Percentiles rank a stretch among this genome's conserved stretches.
Evolutionary conservation across 1,140 invertebrate species (phyloP).

Genomic region (Drosophila albomicans): DNA sequence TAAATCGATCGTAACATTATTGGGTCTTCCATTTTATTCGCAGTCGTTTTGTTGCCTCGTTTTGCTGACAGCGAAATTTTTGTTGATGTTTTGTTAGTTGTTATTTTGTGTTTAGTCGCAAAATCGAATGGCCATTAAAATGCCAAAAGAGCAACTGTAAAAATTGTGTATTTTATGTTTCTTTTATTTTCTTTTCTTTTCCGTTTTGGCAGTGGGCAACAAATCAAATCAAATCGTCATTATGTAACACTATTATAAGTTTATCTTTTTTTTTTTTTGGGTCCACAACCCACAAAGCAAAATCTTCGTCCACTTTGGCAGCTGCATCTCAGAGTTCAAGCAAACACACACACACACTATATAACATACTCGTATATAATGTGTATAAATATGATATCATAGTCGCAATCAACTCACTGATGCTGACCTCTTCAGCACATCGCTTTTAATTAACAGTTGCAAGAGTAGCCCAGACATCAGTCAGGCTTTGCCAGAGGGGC

Average conservation of each 20-base stretch:
- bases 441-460: slow-evolving; percentile 33
- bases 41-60: slow-evolving; percentile 7
- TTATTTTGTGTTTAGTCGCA: slow-evolving; percentile 5
- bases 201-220: slow-evolving; percentile 29
- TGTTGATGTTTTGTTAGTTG: slow-evolving; percentile 1
- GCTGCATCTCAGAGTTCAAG: slow-evolving; percentile 19
- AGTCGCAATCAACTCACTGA: slow-evolving; percentile 4
- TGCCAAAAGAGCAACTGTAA: slow-evolving; percentile 49
- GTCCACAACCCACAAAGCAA: background rate
- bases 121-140: slow-evolving; percentile 41
- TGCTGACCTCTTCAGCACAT: slow-evolving; percentile 31
- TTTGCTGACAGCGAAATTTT: slow-evolving; percentile 49
- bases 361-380: too few species aligned
- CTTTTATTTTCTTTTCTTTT: slow-evolving; percentile 11
- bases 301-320: slow-evolving; percentile 1
- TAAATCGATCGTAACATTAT: slow-evolving; percentile 38
- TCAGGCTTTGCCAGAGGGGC: background rate
- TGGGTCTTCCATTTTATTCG: slow-evolving; percentile 17
- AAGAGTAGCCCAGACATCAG: slow-evolving; percentile 1
- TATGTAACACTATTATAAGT: slow-evolving; percentile 5
- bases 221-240: slow-evolving; percentile 12
- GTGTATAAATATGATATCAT: slow-evolving; percentile 10
- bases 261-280: background rate
- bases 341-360: background rate
- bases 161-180: slow-evolving; percentile 9